A percentile compares a stretch with the other conserved stretches of the same genome.
Evolutionary conservation across 2,113 vertebrate genomes (phyloP).

Genomic region (Galbula dea): DNA sequence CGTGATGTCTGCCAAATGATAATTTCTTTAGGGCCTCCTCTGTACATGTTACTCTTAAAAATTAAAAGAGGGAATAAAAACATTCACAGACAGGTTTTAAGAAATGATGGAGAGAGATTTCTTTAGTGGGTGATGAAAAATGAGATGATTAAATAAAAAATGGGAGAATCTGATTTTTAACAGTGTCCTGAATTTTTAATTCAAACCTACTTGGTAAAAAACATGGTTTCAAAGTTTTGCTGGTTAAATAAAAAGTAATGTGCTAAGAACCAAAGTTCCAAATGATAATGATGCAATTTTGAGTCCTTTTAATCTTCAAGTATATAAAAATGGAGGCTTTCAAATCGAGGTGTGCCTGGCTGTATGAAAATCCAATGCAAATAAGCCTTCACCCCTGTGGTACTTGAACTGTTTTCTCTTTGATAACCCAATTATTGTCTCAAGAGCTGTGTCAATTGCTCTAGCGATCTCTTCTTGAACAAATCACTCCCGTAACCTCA

Average conservation of each 20-base stretch:
- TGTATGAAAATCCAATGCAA: slow-evolving; percentile 99
- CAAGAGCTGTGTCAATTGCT: slow-evolving; percentile 99
- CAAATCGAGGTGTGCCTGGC: slow-evolving; percentile 89
- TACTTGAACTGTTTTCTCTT: slow-evolving; percentile 99
- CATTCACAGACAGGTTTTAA: slow-evolving; percentile 38
- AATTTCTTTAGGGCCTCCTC: slow-evolving; percentile 19
- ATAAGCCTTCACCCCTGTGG: slow-evolving; percentile 98
- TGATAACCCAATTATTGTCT: slow-evolving; percentile 99
- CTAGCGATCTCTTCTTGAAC: slow-evolving; percentile 99
- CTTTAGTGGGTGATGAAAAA: slow-evolving; percentile 60
- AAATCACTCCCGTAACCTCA: slow-evolving; percentile 99
- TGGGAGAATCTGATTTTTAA: slow-evolving; percentile 57
- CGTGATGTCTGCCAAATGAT: slow-evolving; percentile 1
- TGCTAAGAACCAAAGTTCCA: slow-evolving; percentile 87
- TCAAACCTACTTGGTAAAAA: neutral
- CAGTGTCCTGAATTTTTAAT: slow-evolving; percentile 67
- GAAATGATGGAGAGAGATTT: slow-evolving; percentile 36
- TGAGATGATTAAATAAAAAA: slow-evolving; percentile 58
- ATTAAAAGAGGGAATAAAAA: slow-evolving; percentile 37
- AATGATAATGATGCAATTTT: slow-evolving; percentile 94
- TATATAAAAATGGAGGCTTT: slow-evolving; percentile 85
- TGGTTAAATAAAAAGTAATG: slow-evolving; percentile 87
- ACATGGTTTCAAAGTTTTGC: slow-evolving; percentile 76
- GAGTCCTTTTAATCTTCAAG: slow-evolving; percentile 89
- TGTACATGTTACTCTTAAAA: slow-evolving; percentile 43